Percentiles rank a stretch among this genome's conserved stretches.
Evolutionary conservation across 2,113 vertebrate genomes (phyloP).

Genomic region (Haemorhous mexicanus): DNA sequence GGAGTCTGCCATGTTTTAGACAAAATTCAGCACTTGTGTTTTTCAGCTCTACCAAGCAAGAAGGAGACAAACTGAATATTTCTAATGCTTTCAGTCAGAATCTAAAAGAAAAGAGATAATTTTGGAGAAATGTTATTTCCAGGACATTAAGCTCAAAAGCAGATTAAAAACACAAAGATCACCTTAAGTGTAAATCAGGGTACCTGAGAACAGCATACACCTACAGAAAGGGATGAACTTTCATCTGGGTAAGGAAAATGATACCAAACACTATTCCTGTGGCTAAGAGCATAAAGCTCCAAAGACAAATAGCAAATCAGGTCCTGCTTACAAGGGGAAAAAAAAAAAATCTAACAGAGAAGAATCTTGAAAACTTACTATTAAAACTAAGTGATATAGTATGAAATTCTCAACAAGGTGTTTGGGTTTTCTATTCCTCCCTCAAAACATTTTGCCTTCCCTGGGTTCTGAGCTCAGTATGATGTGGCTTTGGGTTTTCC

Average conservation of each 20-base stretch:
- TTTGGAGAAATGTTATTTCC: neutral
- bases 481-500: neutral
- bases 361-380: neutral
- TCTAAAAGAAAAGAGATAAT: neutral
- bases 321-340: neutral
- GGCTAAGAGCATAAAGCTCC: neutral
- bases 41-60: neutral
- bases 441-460: neutral
- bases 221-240: neutral
- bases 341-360: neutral
- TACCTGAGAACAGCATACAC: neutral
- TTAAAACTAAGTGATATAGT: neutral
- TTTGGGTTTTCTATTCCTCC: no score
- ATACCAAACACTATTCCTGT: neutral
- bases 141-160: neutral
- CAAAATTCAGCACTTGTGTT: neutral
- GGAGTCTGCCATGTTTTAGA: neutral
- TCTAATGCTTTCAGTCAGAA: neutral
- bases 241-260: neutral
- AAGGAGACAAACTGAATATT: neutral
- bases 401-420: neutral
- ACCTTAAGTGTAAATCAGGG: neutral
- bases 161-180: neutral
- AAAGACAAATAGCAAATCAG: neutral
- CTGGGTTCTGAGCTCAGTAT: no score